Conservation (phyloP, 2,797 vertebrate species). For the Intellagama lesueurii region DNA sequence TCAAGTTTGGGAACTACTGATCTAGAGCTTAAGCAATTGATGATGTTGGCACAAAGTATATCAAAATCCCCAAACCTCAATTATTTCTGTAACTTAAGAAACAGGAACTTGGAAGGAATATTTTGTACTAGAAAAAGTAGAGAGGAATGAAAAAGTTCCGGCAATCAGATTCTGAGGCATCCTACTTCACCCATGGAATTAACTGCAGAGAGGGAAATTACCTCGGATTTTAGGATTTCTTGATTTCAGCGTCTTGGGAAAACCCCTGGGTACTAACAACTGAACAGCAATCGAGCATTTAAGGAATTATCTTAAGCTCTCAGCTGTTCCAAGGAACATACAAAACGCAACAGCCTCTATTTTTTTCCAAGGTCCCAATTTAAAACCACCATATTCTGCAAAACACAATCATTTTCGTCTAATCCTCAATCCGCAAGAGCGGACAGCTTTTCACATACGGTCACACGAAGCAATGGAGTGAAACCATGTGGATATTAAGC, state of each 20-base stretch:
- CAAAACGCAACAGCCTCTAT: neutral
- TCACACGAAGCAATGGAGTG: neutral
- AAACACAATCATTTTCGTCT: slow-evolving; percentile 24
- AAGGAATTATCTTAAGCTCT: slow-evolving; percentile 60
- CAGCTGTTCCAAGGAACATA: slow-evolving; percentile 45
- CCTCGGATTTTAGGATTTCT: slow-evolving; percentile 19
- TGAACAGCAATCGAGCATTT: slow-evolving; percentile 56
- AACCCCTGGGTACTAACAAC: slow-evolving; percentile 40
- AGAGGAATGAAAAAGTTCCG: neutral
- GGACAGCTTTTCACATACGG: neutral
- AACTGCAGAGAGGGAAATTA: slow-evolving; percentile 20
- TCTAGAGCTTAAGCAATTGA: neutral
- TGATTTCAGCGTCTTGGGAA: neutral
- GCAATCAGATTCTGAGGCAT: slow-evolving; percentile 7
- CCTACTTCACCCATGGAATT: slow-evolving; percentile 6
- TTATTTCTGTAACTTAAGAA: slow-evolving; percentile 5
- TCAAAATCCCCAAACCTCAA: neutral
- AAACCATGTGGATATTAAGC: neutral
- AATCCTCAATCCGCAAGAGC: slow-evolving; percentile 4
- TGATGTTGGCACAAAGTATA: neutral
- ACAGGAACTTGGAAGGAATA: slow-evolving; percentile 28
- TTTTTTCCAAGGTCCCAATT: neutral
- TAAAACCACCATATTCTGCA: slow-evolving; percentile 26
- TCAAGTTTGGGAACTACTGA: neutral
- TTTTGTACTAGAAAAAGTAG: neutral